phyloP scores from a whole-genome alignment of 1,140 invertebrate genomes.

The Holotrichia oblita region DNA sequence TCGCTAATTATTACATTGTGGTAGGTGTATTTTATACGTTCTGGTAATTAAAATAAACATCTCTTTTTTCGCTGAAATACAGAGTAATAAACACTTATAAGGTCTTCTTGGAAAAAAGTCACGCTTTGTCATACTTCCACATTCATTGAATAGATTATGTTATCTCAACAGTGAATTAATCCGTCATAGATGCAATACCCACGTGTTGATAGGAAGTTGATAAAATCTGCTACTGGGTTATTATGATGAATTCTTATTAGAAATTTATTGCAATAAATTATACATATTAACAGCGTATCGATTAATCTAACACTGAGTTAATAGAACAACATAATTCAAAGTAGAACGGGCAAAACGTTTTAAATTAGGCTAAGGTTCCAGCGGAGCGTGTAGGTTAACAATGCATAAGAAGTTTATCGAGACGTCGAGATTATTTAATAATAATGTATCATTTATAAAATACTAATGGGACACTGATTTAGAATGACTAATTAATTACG shows the following conservation, averaged over 20 bases:
- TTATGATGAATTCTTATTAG: background rate
- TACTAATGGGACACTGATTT: background rate
- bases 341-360: constrained; percentile 13
- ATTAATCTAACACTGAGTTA: background rate
- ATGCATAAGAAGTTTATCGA: constrained; percentile 4
- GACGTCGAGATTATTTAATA: background rate
- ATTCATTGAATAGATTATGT: background rate
- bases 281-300: background rate
- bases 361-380: constrained; percentile 30
- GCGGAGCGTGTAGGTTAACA: constrained; percentile 22
- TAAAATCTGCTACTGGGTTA: background rate
- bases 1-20: too few species aligned
- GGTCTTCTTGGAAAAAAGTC: too few species aligned
- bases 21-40: too few species aligned
- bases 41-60: too few species aligned
- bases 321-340: background rate
- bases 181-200: background rate
- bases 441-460: background rate
- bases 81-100: too few species aligned
- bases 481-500: constrained; percentile 14
- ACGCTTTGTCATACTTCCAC: too few species aligned
- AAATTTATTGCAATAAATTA: background rate
- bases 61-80: too few species aligned
- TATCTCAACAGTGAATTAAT: background rate
- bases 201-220: background rate